These are phyloP conservation scores for Tetanocera ferruginea DNA, from an alignment of 2,888 invertebrate genomes.

Conservation along the genomic window DNA sequence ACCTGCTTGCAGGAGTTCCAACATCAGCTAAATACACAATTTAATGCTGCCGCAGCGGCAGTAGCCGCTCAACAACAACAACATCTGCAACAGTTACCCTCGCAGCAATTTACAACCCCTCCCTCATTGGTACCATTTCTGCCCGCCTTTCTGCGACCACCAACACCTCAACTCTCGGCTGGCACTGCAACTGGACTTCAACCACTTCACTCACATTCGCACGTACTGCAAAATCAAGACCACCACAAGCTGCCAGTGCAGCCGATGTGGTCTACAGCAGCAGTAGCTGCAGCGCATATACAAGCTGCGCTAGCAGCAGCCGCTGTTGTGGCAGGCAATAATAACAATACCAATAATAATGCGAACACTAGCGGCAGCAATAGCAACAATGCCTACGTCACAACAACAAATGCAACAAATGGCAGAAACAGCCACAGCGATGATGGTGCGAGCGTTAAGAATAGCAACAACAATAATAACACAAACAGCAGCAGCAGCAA, in stretches of 20 bases:
- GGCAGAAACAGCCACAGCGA: conserved; percentile 12
- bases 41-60: conserved; percentile 51
- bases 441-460: conserved; percentile 51
- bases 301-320: conserved; percentile 67
- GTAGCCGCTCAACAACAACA: conserved; percentile 44
- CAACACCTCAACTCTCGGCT: conserved; percentile 46
- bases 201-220: conserved; percentile 56
- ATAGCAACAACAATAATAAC: conserved; percentile 20
- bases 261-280: conserved; percentile 73
- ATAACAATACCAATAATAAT: conserved; percentile 17
- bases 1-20: conserved; percentile 65
- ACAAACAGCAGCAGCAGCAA: conserved; percentile 6
- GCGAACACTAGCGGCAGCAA: conserved; percentile 22
- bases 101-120: conserved; percentile 36
- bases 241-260: conserved; percentile 56
- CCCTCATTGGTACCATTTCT: conserved; percentile 63
- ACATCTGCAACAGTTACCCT: conserved; percentile 15
- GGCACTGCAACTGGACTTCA: conserved; percentile 35
- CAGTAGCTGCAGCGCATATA: conserved; percentile 81
- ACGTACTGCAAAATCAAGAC: conserved; percentile 43
- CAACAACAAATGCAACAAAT: not conserved
- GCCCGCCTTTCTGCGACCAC: conserved; percentile 64
- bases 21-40: conserved; percentile 63
- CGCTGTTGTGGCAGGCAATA: conserved; percentile 55
- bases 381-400: conserved; percentile 27